phyloP scores from a whole-genome alignment of 2,797 vertebrate species.

The Myotis myotis region DNA sequence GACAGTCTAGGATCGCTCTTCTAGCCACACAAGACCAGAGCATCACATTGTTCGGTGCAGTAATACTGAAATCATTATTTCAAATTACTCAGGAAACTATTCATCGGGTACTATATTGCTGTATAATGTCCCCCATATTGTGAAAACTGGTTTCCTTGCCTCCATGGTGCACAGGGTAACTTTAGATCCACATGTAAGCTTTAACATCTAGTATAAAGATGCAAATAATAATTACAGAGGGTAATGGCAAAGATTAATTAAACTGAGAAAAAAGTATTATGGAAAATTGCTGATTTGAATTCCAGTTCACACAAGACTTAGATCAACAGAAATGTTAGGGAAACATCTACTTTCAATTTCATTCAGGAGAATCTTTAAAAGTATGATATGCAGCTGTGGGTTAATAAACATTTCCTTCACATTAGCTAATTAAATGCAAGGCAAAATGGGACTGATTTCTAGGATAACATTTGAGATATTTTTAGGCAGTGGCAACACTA shows the following conservation, averaged over 20 bases:
- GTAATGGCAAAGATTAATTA: neutral
- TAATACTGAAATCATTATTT: neutral
- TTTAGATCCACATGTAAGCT: neutral
- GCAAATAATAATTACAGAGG: neutral
- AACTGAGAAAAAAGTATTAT: neutral
- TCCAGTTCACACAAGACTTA: neutral
- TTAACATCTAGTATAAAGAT: neutral
- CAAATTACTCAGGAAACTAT: neutral
- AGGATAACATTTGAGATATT: neutral
- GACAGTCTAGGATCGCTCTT: neutral
- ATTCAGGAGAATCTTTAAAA: neutral
- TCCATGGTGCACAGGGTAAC: neutral
- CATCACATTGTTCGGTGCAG: neutral
- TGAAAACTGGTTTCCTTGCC: neutral
- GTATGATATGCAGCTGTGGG: neutral
- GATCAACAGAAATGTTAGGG: neutral
- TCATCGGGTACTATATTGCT: neutral
- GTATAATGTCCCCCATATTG: neutral
- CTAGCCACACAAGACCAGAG: rapidly evolving
- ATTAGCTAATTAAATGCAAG: neutral
- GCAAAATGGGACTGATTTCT: neutral
- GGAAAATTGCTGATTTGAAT: neutral
- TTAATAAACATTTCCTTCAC: neutral
- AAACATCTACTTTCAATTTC: neutral
- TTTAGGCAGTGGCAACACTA: neutral